A percentile compares a stretch with the other conserved stretches of the same genome.
These are phyloP conservation scores for Eupleurogrammus muticus DNA, from an alignment of 2,797 vertebrate genomes.

Conservation along the genomic window DNA sequence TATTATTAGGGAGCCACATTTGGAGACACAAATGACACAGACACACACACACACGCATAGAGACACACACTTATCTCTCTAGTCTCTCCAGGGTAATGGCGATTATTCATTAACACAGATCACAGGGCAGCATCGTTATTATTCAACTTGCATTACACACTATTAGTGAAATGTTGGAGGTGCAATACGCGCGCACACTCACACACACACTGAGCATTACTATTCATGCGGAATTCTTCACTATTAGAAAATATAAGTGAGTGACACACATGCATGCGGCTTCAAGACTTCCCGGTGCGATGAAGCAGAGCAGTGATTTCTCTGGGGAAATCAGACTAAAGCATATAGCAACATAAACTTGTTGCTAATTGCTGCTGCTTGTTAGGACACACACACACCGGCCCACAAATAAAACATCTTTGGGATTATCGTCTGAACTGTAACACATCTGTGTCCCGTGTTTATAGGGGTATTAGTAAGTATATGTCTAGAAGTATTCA, in stretches of 20 bases:
- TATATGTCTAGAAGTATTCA: conserved; percentile 61
- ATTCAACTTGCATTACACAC: conserved; percentile 71
- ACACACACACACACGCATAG: conserved; percentile 40
- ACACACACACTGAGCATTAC: conserved; percentile 28
- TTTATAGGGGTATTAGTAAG: conserved; percentile 41
- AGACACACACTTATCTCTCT: conserved; percentile 53
- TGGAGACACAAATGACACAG: conserved; percentile 61
- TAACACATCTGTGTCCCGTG: conserved; percentile 47
- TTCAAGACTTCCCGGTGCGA: conserved; percentile 60
- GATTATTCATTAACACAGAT: conserved; percentile 79
- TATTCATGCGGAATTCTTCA: conserved; percentile 57
- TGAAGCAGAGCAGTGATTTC: conserved; percentile 69
- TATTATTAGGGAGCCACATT: conserved; percentile 69
- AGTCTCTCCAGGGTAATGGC: conserved; percentile 64
- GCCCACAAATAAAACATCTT: conserved; percentile 18
- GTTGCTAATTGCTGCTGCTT: conserved; percentile 72
- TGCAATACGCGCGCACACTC: conserved; percentile 12
- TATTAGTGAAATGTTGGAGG: conserved; percentile 58
- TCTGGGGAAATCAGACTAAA: conserved; percentile 79
- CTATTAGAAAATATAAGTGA: conserved; percentile 52
- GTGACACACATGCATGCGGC: conserved; percentile 19
- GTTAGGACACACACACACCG: conserved; percentile 51
- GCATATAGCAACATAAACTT: conserved; percentile 72
- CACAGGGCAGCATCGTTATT: conserved; percentile 70
- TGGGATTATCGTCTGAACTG: conserved; percentile 44